Evolutionary conservation across 2,888 invertebrate genomes (phyloP), one percentile per base, ranked within the genome.

Genomic region (Saturnia pavonia): DNA sequence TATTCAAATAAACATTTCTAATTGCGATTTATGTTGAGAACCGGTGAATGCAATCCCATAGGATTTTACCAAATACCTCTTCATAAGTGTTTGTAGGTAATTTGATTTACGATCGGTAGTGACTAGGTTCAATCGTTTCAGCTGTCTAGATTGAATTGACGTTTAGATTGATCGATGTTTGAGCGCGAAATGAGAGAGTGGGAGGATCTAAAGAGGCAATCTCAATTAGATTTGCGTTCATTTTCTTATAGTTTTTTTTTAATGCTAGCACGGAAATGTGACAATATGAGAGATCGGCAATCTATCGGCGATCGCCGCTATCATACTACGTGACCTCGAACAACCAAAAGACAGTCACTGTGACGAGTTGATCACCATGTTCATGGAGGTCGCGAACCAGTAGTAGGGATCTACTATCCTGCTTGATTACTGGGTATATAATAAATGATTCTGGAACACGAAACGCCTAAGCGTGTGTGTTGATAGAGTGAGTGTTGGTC

Each of bases 91-190:
- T 25, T 51, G 71, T 68, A 63, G 51, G 68, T 71, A 71, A 71
- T 71, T 68, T 71, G 71, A 71, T 71, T 71, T 71, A 71, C 65
- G 71, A 71, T 65, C 71, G 51, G 65, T 66, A 67, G 70, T 70
- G 66, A 65, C 51, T 54, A 70, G 70, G 51, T 27, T 63, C 69
- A 11, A 51, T 25, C 51, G 65, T 40, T 69, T 22, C 51, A 43
- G 65, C 68, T 65, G 63, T 68, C 60, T 68, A 54, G 51, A 68
- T 71, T 60, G 65, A 68, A 68, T 45, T 68, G 68, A 63, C 34
- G 48, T n/a, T 68, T 71, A 48, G 66, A 66, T 66, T 66, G 66
- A 70, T 70, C 48, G 65, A 54, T 70, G 51, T 66, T 66, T 63
- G 69, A 27, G 34, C 34, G 11, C 43, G 63, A 69, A n/a, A 34